A percentile compares a stretch with the other conserved stretches of the same genome.
Conservation (phyloP, 2,888 invertebrate species). For the Catocala nupta region DNA sequence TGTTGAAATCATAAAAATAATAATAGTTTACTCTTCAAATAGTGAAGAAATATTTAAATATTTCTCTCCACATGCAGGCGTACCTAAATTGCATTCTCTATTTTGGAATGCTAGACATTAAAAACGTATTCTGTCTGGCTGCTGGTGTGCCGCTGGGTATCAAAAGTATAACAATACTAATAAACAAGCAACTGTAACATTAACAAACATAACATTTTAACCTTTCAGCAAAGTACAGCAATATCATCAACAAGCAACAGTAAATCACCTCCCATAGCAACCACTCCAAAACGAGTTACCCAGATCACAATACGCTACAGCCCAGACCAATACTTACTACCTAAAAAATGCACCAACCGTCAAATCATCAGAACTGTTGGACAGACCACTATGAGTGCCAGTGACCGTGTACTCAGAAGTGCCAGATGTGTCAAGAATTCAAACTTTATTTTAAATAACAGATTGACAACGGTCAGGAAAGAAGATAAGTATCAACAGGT, state of each 20-base stretch:
- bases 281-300: conserved; percentile 60
- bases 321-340: conserved; percentile 45
- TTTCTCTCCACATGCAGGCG: no score
- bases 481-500: conserved; percentile 28
- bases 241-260: conserved; percentile 62
- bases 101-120: no score
- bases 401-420: conserved; percentile 60
- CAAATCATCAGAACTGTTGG: background rate
- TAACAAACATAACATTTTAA: background rate
- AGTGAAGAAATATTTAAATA: no score
- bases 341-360: conserved; percentile 18
- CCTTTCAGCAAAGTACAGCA: conserved; percentile 59
- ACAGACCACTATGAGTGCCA: conserved; percentile 9
- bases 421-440: conserved; percentile 46
- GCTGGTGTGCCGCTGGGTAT: no score
- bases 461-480: conserved; percentile 10
- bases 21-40: no score
- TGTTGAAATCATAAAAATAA: no score
- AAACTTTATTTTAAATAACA: conserved; percentile 39
- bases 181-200: no score
- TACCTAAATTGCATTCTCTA: no score
- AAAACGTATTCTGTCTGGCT: no score
- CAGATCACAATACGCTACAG: conserved; percentile 48
- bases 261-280: conserved; percentile 64
- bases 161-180: no score